These are phyloP conservation scores for Drosophila paramelanica DNA, from an alignment of 2,888 invertebrate genomes.

Conservation along the genomic window DNA sequence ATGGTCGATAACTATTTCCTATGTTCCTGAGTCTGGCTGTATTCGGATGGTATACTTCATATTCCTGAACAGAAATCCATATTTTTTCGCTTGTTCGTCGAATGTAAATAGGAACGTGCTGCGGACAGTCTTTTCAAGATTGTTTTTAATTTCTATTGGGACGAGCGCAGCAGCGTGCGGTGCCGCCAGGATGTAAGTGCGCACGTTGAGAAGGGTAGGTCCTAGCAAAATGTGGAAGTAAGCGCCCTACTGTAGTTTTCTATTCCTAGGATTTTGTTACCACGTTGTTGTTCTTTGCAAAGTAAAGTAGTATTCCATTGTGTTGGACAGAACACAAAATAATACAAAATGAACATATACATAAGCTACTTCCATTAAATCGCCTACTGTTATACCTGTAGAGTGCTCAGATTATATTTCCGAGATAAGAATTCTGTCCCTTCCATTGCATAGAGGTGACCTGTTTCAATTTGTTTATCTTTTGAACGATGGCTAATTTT, in stretches of 20 bases:
- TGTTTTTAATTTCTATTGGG: not conserved
- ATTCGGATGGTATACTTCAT: no score
- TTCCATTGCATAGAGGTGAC: no score
- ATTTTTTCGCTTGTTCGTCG: not conserved
- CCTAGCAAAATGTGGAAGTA: constrained; percentile 1
- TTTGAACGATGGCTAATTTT: constrained; percentile 40
- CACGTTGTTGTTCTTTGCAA: not conserved
- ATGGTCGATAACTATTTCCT: no score
- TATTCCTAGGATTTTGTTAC: constrained; percentile 2
- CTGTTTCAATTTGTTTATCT: no score
- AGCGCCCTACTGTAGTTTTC: not conserved
- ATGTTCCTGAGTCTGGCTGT: no score
- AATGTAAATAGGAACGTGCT: no score
- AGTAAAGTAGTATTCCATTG: not conserved
- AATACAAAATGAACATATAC: constrained; percentile 6
- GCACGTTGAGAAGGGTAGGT: not conserved
- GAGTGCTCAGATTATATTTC: not conserved
- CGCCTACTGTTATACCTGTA: not conserved
- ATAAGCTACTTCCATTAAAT: constrained; percentile 2
- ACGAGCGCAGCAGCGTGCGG: not conserved
- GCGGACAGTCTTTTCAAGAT: no score
- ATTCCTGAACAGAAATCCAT: no score
- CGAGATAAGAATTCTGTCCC: no score
- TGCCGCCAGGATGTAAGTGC: not conserved
- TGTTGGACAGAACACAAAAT: constrained; percentile 1